Percentiles rank a stretch among this genome's conserved stretches.
Conservation (phyloP, 2,113 vertebrate species). For the Empidonax alnorum region DNA sequence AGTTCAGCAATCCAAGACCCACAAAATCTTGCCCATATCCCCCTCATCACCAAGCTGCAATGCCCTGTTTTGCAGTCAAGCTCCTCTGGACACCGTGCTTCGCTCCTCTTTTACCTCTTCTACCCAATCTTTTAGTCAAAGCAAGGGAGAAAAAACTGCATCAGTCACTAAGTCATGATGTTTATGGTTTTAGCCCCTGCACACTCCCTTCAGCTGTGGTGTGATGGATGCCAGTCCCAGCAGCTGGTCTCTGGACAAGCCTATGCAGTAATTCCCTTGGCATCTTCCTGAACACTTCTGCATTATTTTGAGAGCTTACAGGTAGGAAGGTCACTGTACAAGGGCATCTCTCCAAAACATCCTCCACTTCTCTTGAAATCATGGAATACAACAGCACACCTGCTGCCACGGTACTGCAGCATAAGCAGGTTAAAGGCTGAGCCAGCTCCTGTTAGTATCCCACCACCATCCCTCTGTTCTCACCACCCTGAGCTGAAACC, state of each 20-base stretch:
- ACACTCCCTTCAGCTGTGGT: not conserved
- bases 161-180: not conserved
- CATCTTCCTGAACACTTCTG: not conserved
- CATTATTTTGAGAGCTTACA: not conserved
- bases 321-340: not conserved
- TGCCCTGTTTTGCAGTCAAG: not conserved
- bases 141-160: not conserved
- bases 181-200: not conserved
- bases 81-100: not conserved
- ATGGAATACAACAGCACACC: not conserved
- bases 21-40: not conserved
- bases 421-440: not conserved
- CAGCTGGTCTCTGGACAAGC: not conserved
- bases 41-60: not conserved
- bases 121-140: not conserved
- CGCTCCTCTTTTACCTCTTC: not conserved
- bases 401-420: not conserved
- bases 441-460: not conserved
- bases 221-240: not conserved
- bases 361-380: not conserved
- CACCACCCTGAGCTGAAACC: not conserved
- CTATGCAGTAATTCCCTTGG: not conserved
- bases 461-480: not conserved
- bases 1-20: not conserved
- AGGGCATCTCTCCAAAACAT: not conserved